These are phyloP conservation scores for Cenopis cana DNA, from an alignment of 2,888 invertebrate species.

Conservation along the genomic window DNA sequence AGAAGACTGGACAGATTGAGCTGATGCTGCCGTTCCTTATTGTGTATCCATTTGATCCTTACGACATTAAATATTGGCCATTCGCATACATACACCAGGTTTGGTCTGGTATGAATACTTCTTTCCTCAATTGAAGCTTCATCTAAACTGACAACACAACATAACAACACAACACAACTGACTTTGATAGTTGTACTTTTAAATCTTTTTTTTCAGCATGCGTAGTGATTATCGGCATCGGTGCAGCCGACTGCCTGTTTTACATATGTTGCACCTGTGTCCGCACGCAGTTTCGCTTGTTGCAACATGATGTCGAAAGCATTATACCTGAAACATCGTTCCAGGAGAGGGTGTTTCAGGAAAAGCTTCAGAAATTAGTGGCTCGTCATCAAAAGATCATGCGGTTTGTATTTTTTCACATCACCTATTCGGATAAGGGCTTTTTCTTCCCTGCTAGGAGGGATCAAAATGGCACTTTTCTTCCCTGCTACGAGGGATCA, in stretches of 20 bases:
- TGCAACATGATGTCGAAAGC: slow-evolving; percentile 56
- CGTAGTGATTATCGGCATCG: slow-evolving; percentile 53
- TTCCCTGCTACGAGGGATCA: no score
- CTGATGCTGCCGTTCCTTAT: slow-evolving; percentile 61
- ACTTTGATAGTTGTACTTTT: neutral
- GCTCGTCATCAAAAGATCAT: slow-evolving; percentile 65
- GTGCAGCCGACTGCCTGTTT: slow-evolving; percentile 60
- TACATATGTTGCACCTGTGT: slow-evolving; percentile 64
- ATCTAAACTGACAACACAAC: neutral
- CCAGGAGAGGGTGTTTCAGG: slow-evolving; percentile 49
- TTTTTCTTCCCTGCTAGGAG: no score
- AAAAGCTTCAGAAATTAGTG: slow-evolving; percentile 55
- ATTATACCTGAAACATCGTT: slow-evolving; percentile 55
- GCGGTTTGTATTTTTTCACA: slow-evolving; percentile 53
- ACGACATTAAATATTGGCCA: slow-evolving; percentile 62
- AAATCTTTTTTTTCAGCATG: slow-evolving; percentile 50
- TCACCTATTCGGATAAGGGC: no score
- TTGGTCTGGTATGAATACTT: slow-evolving; percentile 62
- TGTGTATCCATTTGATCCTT: slow-evolving; percentile 68
- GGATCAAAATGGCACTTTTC: no score
- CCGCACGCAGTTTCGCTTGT: slow-evolving; percentile 62
- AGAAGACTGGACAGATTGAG: slow-evolving; percentile 55
- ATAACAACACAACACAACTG: no score
- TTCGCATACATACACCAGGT: slow-evolving; percentile 64
- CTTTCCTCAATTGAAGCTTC: neutral